Evolutionary conservation across 30 jellyfish, hydroid and myxozoan genomes (phyloP).

Genomic region (Cassiopea xamachana): DNA sequence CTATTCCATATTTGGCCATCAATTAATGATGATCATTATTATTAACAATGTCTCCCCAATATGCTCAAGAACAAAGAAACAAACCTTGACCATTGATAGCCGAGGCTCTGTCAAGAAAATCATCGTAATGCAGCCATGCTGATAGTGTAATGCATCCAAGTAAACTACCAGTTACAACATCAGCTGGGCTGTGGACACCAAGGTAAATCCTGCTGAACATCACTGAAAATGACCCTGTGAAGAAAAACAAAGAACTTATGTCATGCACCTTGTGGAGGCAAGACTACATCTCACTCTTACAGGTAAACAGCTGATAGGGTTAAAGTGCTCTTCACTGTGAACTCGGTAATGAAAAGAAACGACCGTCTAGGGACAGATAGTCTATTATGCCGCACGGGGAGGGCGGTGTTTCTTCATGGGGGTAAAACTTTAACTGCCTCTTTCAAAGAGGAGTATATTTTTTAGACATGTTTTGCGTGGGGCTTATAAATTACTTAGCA

Average conservation of each 20-base stretch:
- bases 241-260: not conserved
- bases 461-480: too few species aligned
- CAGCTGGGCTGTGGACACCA: constrained; percentile 99
- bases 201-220: constrained; percentile 94
- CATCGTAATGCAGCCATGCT: constrained; percentile 85
- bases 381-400: too few species aligned
- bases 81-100: constrained; percentile 90
- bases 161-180: constrained; percentile 96
- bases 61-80: not conserved
- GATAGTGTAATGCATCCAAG: constrained; percentile 80
- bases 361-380: too few species aligned
- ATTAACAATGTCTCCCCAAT: not conserved
- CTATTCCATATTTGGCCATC: too few species aligned
- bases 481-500: too few species aligned
- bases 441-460: too few species aligned
- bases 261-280: not conserved
- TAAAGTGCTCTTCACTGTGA: too few species aligned
- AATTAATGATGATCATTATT: too few species aligned
- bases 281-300: not conserved
- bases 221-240: constrained; percentile 92
- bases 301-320: not conserved
- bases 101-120: constrained; percentile 77
- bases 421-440: too few species aligned
- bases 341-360: too few species aligned
- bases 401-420: too few species aligned